Evolutionary conservation across 2,797 vertebrate genomes (phyloP).

Genomic region (Gymnopithys bicolor): DNA sequence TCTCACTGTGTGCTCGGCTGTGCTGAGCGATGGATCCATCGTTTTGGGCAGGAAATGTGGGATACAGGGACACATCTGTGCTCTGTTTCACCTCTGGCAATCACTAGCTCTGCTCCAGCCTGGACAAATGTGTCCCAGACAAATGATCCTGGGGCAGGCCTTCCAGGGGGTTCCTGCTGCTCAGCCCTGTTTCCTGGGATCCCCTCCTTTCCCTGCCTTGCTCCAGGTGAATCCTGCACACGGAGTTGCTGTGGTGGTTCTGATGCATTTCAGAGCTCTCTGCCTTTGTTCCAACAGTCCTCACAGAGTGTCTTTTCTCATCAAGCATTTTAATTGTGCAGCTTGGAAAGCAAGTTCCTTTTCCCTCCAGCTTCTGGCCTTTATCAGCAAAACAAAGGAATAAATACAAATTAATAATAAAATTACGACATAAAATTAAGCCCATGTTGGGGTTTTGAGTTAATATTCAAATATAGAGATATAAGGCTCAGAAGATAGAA

Average conservation of each 20-base stretch:
- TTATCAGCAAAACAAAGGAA: neutral
- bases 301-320: neutral
- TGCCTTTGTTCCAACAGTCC: neutral
- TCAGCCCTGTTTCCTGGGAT: neutral
- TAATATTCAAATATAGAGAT: neutral
- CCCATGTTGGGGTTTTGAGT: neutral
- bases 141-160: neutral
- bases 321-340: rapidly evolving
- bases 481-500: neutral
- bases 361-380: neutral
- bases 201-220: neutral
- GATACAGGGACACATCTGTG: neutral
- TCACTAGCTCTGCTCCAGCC: neutral
- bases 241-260: neutral
- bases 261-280: neutral
- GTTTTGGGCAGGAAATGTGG: neutral
- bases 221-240: neutral
- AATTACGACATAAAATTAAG: neutral
- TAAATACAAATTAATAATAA: neutral
- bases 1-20: neutral
- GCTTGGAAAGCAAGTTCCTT: neutral
- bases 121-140: neutral
- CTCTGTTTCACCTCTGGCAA: neutral
- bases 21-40: neutral
- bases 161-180: neutral